Evolutionary conservation across 2,797 vertebrate genomes (phyloP), one percentile per base, ranked within the genome.

Genomic region (Anomalospiza imberbis): DNA sequence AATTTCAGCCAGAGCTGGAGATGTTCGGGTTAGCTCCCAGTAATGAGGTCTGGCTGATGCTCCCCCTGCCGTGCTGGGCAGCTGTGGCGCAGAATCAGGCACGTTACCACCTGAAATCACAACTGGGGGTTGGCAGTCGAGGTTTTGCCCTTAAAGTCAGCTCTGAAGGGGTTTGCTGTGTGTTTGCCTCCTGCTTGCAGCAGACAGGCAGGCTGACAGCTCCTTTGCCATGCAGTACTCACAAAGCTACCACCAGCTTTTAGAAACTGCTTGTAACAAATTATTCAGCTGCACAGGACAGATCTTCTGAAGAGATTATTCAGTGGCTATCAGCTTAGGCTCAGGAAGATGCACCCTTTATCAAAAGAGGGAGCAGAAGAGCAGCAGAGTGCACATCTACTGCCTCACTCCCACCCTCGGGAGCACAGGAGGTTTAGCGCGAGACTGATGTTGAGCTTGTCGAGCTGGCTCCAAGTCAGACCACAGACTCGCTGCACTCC

Each of bases 331-430:
- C 17, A 36, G 32, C 61, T 68, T 19, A 83, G 57, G 34, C 75
- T 54, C 0, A 1, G 58, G 61, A 83, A 77, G 25, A 68, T 34
- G 50, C 28, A 40, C 29, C 42, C 81, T 53, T 44, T 38, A 16
- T 66, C n/a, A 62, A 57, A 38, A 57, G 29, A 70, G 14, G 63
- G 34, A 88, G 50, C 16, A 48, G 40, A 81, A 17, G 28, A 84
- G 24, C 0, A 1, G 34, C 14, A 2, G 3, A 7, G 25, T 19
- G 54, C 58, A 6, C 21, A 34, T 32, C 53, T 57, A 32, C 84
- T 34, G 47, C 57, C 61, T 83, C 17, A 1, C 29, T 28, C 31
- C 40, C 67, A 51, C 28, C 47, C 74, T 62, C 67, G 50, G 81
- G 62, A 78, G n/a, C 44, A 65, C 32, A 36, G 22, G 26, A 77